These are phyloP conservation scores for Hyperoplus lanceolatus DNA, from an alignment of 2,797 vertebrate genomes.

Conservation along the genomic window DNA sequence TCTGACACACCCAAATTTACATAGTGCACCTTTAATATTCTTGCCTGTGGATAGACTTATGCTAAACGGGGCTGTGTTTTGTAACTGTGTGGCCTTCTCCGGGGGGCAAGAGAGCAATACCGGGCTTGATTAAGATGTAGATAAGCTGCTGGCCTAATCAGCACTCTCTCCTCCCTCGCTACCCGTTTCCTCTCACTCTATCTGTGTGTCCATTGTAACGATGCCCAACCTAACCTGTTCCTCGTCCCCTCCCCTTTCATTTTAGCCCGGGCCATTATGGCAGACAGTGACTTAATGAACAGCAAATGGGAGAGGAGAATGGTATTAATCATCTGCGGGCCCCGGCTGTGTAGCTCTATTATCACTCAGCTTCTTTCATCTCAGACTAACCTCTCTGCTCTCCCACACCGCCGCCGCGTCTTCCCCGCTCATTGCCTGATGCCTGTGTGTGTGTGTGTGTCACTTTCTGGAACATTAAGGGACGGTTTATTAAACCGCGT, in stretches of 20 bases:
- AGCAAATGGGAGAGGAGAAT: slow-evolving; percentile 90
- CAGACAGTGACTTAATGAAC: slow-evolving; percentile 94
- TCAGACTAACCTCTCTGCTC: slow-evolving; percentile 67
- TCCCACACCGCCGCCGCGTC: slow-evolving; percentile 10
- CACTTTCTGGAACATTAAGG: slow-evolving; percentile 39
- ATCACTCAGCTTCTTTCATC: slow-evolving; percentile 84
- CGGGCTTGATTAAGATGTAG: slow-evolving; percentile 89
- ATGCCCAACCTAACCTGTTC: slow-evolving; percentile 87
- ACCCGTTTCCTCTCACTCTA: slow-evolving; percentile 31
- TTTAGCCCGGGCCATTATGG: slow-evolving; percentile 87
- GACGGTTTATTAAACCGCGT: slow-evolving; percentile 12
- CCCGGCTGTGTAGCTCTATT: slow-evolving; percentile 75
- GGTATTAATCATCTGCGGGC: slow-evolving; percentile 90
- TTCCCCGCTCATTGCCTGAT: slow-evolving; percentile 21
- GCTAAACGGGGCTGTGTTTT: slow-evolving; percentile 45
- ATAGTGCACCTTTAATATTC: slow-evolving; percentile 4
- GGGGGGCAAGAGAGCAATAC: slow-evolving; percentile 82
- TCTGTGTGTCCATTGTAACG: slow-evolving; percentile 87
- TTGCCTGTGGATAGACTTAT: slow-evolving; percentile 17
- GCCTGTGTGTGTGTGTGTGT: slow-evolving; percentile 7
- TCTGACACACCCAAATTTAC: too few species aligned
- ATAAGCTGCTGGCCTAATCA: slow-evolving; percentile 81
- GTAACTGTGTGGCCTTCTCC: slow-evolving; percentile 54
- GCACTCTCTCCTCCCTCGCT: slow-evolving; percentile 37
- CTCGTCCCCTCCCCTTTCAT: slow-evolving; percentile 89